Evolutionary conservation across 2,888 invertebrate genomes (phyloP), one percentile per base, ranked within the genome.

Genomic region (Tipula helvola): DNA sequence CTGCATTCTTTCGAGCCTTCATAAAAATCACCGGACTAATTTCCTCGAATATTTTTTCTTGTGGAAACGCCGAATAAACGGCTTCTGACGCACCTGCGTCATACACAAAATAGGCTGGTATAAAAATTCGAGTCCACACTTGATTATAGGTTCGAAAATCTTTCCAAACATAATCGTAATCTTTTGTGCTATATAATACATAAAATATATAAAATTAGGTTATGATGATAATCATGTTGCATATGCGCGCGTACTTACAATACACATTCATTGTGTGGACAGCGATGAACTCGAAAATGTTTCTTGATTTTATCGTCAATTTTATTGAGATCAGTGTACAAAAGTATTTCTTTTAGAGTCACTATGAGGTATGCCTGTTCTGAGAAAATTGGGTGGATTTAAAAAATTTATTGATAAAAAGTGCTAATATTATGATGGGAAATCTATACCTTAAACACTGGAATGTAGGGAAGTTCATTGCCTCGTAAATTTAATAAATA

Each of bases 401-500:
- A 36, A 18, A 71, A 28, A 28, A 71, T 71, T 41, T 10, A 71
- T 86, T 16, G 36, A 42, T 85, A 86, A 88, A 84, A 87, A 87
- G 87, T 86, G 7, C 0, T 87, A 71, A 71, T 39, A 39, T 18
- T 28, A 71, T 71, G 86, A 28, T 10, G 10, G 28, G 7, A 12
- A 18, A 28, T 86, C 87, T 71, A 39, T 39, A 96, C 94, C 89
- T 95, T 94, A 8, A 97, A 92, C 18, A 96, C 94, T 0, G 98
- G 97, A 0, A 95, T 96, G 90, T 94, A 95, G 0, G 95, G 95
- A 88, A 97, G 93, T 91, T 98, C 98, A 87, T 94, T 92, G 0
- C 97, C 97, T n/a, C 98, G 93, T 18, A 98, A 94, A 90, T 98
- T 98, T 47, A 97, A 92, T 44, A 98, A 91, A 96, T 97, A 98